Evolutionary conservation across 2,888 invertebrate genomes (phyloP), one percentile per base, ranked within the genome.

Genomic region (Busseola fusca): DNA sequence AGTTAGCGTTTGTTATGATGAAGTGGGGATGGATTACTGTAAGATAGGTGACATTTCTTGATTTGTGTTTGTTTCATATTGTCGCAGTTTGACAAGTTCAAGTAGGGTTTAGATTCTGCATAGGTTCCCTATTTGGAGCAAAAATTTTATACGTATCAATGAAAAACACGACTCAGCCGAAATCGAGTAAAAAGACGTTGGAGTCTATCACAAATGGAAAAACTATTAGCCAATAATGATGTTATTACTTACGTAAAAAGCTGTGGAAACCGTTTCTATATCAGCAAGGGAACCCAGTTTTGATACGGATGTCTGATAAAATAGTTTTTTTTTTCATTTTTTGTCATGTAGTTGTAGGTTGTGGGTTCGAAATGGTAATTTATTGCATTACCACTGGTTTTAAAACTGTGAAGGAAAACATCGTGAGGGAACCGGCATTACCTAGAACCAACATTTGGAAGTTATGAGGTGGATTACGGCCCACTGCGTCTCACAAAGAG

Each of bases 1-100:
- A 58, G 50, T 58, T 58, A 42, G 18, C 37, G 18, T 65, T 25
- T 59, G 7, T 21, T 68, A 6, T 54, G 21, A 59, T 40, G 37
- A 59, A 76, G 27, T 30, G 12, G n/a, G 25, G 54, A 68, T 25
- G 14, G 10, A n/a, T n/a, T 16, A 45, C 3, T 27, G 5, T 34
- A 34, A 42, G 14, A 34, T 18, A 9, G 25, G 34, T 56, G 18
- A 25, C 30, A 25, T 7, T 9, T 27, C 1, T 42, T 72, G 34
- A 65, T 75, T 57, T 66, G 42, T 75, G 48, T 45, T 18, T 5
- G 18, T 45, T 48, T 48, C 10, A 18, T 45, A 4, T 16, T 37
- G 52, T 6, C 10, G 9, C 37, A 37, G 10, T 54, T 73, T 27
- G 9, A 37, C 27, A 27, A 37, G 27, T 52, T 14, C n/a, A 16